Conservation (phyloP, 2,113 vertebrate genomes). For the Cephalopterus ornatus region DNA sequence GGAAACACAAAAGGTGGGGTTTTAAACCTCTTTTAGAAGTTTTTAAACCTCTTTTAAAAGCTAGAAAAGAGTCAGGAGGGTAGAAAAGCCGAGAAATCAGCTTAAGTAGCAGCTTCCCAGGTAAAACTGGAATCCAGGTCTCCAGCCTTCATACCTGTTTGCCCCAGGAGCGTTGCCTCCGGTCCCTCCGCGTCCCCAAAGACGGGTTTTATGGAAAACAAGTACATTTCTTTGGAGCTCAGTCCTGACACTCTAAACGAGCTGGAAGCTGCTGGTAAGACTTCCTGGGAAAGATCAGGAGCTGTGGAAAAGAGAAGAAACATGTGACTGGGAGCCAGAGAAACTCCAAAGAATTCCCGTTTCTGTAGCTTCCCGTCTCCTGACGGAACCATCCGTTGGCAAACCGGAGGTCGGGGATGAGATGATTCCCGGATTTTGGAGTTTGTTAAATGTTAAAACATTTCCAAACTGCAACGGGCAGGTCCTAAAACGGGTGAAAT, state of each 20-base stretch:
- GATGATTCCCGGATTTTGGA: neutral
- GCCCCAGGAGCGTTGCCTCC: slow-evolving; percentile 69
- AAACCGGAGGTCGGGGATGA: no score
- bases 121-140: neutral
- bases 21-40: neutral
- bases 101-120: no score
- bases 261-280: slow-evolving; percentile 66
- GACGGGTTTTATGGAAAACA: slow-evolving; percentile 80
- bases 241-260: slow-evolving; percentile 73
- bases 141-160: slow-evolving; percentile 72
- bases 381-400: neutral
- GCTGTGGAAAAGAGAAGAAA: slow-evolving; percentile 61
- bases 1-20: neutral
- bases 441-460: neutral
- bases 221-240: slow-evolving; percentile 73
- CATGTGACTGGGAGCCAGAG: neutral
- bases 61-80: neutral
- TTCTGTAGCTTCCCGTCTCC: neutral
- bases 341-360: neutral
- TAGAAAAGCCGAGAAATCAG: neutral
- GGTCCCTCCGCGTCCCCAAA: slow-evolving; percentile 81
- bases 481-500: neutral
- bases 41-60: neutral
- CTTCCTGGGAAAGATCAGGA: slow-evolving; percentile 73
- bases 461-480: neutral